Conservation (phyloP, 2,113 vertebrate genomes). For the Tylochromis polylepis region DNA sequence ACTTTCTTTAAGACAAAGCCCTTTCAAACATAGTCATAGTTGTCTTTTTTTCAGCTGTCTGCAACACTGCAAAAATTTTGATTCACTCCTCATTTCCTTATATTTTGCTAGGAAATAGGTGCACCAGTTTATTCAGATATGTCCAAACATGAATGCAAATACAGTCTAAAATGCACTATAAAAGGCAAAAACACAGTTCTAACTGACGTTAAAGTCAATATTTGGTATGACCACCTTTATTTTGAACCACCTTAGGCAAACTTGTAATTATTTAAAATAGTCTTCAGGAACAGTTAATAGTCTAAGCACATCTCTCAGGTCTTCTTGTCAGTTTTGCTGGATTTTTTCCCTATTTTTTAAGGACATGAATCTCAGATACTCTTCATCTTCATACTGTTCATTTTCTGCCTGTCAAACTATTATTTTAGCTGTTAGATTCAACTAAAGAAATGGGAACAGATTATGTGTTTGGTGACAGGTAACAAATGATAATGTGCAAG, state of each 20-base stretch:
- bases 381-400: background rate
- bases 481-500: background rate
- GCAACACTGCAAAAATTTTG: background rate
- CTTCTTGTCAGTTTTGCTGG: background rate
- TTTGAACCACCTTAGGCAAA: background rate
- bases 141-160: background rate
- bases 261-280: background rate
- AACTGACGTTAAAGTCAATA: background rate
- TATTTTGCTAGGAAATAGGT: background rate
- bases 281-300: background rate
- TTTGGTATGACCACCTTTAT: background rate
- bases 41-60: background rate
- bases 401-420: background rate
- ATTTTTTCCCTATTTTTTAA: background rate
- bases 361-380: background rate
- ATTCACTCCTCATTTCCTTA: background rate
- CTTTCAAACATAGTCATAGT: background rate
- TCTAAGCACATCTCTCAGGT: background rate
- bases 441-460: background rate
- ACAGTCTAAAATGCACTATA: background rate
- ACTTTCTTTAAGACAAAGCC: background rate
- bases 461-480: background rate
- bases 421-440: background rate
- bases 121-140: background rate
- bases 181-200: background rate